Percentiles rank a stretch among this genome's conserved stretches.
Evolutionary conservation across 2,888 invertebrate genomes (phyloP).

Genomic region (Philereme vetulata): DNA sequence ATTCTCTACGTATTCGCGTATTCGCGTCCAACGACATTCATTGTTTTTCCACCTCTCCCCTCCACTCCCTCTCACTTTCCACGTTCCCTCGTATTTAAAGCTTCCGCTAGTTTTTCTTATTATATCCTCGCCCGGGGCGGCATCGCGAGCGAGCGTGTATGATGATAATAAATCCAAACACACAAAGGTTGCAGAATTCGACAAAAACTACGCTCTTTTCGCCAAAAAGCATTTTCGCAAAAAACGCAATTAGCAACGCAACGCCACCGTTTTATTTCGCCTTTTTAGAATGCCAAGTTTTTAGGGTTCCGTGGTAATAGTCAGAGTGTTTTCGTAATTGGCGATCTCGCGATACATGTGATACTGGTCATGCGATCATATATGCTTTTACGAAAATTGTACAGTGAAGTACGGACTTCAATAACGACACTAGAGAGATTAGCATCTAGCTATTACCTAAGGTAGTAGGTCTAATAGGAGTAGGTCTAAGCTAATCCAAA

Average conservation of each 20-base stretch:
- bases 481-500: no score
- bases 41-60: constrained; percentile 15
- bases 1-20: no score
- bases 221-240: constrained; percentile 52
- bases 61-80: constrained; percentile 4
- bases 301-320: constrained; percentile 21
- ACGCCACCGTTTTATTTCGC: constrained; percentile 43
- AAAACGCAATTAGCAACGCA: constrained; percentile 56
- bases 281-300: constrained; percentile 37
- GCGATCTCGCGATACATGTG: constrained; percentile 16
- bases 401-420: constrained; percentile 39
- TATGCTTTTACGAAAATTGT: constrained; percentile 24
- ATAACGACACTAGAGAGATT: constrained; percentile 8
- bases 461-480: no score
- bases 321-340: constrained; percentile 20
- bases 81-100: constrained; percentile 41
- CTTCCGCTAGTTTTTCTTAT: constrained; percentile 54
- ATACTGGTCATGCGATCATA: constrained; percentile 19
- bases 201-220: constrained; percentile 30
- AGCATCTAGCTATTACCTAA: background rate
- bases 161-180: constrained; percentile 57
- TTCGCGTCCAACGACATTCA: constrained; percentile 11
- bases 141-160: constrained; percentile 40
- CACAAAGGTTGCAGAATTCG: constrained; percentile 53
- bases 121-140: constrained; percentile 32